Conservation (phyloP, 2,113 vertebrate genomes). For the Xerus inauris region DNA sequence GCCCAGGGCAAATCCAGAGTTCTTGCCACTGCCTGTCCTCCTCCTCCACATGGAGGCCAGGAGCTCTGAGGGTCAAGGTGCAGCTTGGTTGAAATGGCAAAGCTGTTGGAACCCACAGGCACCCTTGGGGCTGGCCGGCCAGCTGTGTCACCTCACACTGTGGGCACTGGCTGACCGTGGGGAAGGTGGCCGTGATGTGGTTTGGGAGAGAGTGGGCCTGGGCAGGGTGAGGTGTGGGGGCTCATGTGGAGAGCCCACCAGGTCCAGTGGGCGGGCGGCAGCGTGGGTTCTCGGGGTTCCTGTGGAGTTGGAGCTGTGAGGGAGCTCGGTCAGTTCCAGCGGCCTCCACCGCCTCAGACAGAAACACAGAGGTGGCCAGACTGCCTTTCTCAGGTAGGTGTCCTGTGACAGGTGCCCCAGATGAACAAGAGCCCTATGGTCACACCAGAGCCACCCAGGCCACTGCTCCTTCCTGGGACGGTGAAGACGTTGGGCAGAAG, state of each 20-base stretch:
- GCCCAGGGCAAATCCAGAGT: no score
- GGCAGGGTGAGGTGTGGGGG: no score
- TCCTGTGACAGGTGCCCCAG: neutral
- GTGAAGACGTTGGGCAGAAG: neutral
- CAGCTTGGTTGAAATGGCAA: neutral
- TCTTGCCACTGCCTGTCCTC: fast-evolving
- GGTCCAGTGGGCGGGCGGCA: neutral
- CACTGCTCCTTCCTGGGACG: neutral
- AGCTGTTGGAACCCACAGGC: fast-evolving
- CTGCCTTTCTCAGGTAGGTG: no score
- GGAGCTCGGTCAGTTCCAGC: no score
- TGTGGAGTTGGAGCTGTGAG: no score
- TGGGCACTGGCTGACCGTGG: fast-evolving
- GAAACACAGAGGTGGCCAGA: no score
- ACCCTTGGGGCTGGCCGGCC: fast-evolving
- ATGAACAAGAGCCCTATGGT: neutral
- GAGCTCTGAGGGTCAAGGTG: fast-evolving
- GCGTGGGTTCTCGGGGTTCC: neutral
- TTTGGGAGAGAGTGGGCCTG: neutral
- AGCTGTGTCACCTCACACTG: fast-evolving
- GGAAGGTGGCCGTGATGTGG: neutral
- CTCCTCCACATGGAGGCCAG: neutral
- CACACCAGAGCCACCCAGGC: neutral
- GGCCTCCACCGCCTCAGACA: neutral
- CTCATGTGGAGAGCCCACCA: neutral